These are phyloP conservation scores for Macquaria australasica DNA, from an alignment of 2,113 vertebrate genomes.

Conservation along the genomic window DNA sequence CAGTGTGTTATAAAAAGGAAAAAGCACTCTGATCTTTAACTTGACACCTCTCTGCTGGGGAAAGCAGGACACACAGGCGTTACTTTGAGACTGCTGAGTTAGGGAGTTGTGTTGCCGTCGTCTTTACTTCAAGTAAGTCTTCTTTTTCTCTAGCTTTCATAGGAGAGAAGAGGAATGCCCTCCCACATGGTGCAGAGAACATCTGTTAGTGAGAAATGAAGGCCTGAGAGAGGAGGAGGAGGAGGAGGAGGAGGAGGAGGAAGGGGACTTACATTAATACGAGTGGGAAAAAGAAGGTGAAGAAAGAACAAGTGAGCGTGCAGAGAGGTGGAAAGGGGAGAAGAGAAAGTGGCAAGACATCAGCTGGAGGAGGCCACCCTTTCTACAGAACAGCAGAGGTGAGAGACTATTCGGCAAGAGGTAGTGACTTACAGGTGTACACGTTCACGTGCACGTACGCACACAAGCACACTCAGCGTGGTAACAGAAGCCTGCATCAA, in stretches of 20 bases:
- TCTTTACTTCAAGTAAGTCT: conserved; percentile 46
- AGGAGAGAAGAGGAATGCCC: conserved; percentile 75
- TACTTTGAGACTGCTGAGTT: conserved; percentile 33
- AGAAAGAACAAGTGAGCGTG: conserved; percentile 39
- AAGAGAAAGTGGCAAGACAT: conserved; percentile 35
- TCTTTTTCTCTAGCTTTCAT: conserved; percentile 56
- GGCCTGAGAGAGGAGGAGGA: conserved; percentile 57
- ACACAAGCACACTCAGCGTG: conserved; percentile 45
- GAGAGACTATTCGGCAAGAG: conserved; percentile 23
- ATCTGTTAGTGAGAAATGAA: conserved; percentile 76
- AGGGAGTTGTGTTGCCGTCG: conserved; percentile 37
- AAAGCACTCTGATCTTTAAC: conserved; percentile 80
- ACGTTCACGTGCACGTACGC: conserved; percentile 6
- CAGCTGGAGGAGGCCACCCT: conserved; percentile 36
- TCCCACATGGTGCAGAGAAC: conserved; percentile 79
- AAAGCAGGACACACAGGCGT: conserved; percentile 20
- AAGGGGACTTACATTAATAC: conserved; percentile 38
- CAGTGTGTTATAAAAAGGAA: conserved; percentile 69
- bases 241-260: conserved; percentile 42
- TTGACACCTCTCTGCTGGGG: conserved; percentile 65
- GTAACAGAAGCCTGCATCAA: conserved; percentile 74
- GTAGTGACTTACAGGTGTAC: conserved; percentile 58
- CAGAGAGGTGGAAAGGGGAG: conserved; percentile 40
- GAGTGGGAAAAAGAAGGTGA: conserved; percentile 36
- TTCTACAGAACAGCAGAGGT: conserved; percentile 49